Evolutionary conservation across 2,888 invertebrate species (phyloP), one percentile per base, ranked within the genome.

Genomic region (Pimpla rufipes): DNA sequence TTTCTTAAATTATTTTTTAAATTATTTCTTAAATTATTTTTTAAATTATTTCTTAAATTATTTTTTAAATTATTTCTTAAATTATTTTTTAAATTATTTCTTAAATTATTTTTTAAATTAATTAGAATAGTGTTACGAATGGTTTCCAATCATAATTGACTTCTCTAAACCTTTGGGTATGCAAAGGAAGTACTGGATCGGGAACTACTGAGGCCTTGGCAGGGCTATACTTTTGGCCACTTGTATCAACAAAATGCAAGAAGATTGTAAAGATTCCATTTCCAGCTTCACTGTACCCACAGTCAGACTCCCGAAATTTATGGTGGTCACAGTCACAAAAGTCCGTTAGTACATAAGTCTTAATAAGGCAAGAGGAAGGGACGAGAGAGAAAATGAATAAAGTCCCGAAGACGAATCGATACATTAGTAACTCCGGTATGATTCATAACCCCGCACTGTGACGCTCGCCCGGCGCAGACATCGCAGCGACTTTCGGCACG

Each of bases 371-470:
- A 62, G 40, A 47, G 59, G 16, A 55, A 42, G 40, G 21, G 23
- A 21, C 23, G 11, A 59, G 57, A 76, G 75, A 64, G 62, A 40
- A 29, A 71, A 64, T 55, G 57, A n/a, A 40, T 35, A 47, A 68
- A 42, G 47, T 11, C 47, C 21, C 59, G 74, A 81, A 83, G 82
- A 85, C 91, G 89, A 92, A 92, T 92, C 88, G 90, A 89, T 90
- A 90, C 92, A 92, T 92, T 92, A 92, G 90, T 90, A 91, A 75
- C 75, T 91, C 88, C 88, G 86, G 77, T 85, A 89, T 92, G 91
- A 92, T 91, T 92, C 92, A 92, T 91, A 88, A 73, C 55, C 55
- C 62, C 70, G 64, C 47, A 29, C 23, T 55, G 75, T 79, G 82
- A 66, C 66, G 67, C 47, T 73, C 74, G 62, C 62, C 62, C 35